Evolutionary conservation across 23 tunicate species (phyloP).

Genomic region (Halocynthia roretzi): DNA sequence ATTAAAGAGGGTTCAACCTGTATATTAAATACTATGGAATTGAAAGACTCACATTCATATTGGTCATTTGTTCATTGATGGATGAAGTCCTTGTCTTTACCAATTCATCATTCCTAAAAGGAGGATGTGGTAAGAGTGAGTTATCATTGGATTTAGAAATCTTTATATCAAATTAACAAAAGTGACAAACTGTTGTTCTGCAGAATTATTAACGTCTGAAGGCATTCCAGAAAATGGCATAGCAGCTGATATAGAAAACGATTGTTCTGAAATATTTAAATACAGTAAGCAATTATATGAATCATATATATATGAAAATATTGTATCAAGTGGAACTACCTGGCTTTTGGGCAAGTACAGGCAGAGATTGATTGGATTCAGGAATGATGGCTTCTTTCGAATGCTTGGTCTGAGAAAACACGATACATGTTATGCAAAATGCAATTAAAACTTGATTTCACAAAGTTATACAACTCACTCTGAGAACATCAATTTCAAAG

Average conservation of each 20-base stretch:
- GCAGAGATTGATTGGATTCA: too few relatives aligned
- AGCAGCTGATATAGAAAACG: neutral
- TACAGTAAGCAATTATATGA: too few relatives aligned
- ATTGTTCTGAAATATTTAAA: neutral
- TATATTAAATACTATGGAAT: too few relatives aligned
- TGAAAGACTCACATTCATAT: neutral
- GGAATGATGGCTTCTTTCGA: too few relatives aligned
- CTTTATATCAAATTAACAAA: too few relatives aligned
- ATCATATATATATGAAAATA: too few relatives aligned
- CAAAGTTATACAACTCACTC: constrained; percentile 32
- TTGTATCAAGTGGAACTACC: neutral
- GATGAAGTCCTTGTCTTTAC: constrained; percentile 51
- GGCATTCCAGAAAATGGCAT: neutral
- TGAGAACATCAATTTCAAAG: constrained; percentile 70
- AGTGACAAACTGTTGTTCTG: too few relatives aligned
- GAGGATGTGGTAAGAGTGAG: too few relatives aligned
- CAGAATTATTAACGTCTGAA: too few relatives aligned
- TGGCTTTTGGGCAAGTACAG: neutral
- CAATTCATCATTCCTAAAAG: constrained; percentile 2
- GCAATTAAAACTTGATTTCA: neutral
- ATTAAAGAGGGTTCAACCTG: too few relatives aligned
- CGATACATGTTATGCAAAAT: neutral
- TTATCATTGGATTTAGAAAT: too few relatives aligned
- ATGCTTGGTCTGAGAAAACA: too few relatives aligned
- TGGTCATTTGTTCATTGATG: constrained; percentile 37